phyloP scores from a whole-genome alignment of 92 coral and sea anemone species.

The Zoanthus gigantus region DNA sequence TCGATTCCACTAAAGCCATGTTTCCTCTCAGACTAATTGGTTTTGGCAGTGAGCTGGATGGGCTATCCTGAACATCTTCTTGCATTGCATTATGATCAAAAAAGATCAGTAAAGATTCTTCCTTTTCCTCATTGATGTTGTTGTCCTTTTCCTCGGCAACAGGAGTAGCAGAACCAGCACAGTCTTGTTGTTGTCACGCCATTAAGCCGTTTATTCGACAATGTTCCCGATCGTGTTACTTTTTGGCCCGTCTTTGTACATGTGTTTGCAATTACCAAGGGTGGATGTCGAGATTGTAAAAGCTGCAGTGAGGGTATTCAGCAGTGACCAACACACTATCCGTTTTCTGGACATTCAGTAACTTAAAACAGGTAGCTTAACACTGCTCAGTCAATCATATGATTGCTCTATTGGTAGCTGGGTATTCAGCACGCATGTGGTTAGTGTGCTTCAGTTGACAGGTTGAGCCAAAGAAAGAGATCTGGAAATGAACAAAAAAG shows the following conservation, averaged over 20 bases:
- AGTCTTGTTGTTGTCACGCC: neutral
- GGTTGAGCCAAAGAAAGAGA: neutral
- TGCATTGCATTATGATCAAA: neutral
- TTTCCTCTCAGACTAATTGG: neutral
- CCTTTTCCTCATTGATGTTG: neutral
- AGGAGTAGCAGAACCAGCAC: neutral
- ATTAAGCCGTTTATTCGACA: neutral
- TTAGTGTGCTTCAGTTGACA: neutral
- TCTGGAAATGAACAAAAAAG: neutral
- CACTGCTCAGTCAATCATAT: neutral
- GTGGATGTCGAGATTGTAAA: neutral
- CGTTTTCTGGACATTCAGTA: neutral
- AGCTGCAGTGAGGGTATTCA: neutral
- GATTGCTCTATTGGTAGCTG: neutral
- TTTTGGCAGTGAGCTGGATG: neutral
- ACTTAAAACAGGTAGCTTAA: neutral
- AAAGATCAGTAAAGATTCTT: neutral
- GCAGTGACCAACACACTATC: neutral
- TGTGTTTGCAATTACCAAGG: neutral
- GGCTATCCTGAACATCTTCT: neutral
- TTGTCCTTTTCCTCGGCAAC: neutral
- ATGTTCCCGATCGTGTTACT: neutral
- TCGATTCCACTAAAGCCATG: neutral
- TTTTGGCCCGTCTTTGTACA: neutral
- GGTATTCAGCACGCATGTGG: neutral